Evolutionary conservation across 1,140 invertebrate species (phyloP), one percentile per base, ranked within the genome.

Genomic region (Grapholita molesta): DNA sequence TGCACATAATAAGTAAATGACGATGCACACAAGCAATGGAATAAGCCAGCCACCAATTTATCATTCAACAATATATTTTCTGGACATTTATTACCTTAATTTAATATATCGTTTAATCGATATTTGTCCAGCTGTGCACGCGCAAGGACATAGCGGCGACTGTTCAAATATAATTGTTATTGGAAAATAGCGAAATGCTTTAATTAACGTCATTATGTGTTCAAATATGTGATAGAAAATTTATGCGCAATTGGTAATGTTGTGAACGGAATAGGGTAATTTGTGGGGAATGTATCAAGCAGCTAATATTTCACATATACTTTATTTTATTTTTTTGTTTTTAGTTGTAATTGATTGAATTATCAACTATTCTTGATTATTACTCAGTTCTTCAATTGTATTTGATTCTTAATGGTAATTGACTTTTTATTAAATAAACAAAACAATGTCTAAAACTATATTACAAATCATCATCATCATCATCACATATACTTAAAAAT

Each of bases 171-270:
- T 15, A 30, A 28, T 32, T 61, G 55, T 61, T 61, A 28, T 61
- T 61, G 55, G 25, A 61, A 61, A 28, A 61, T 61, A 18, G 55
- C 55, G 25, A 61, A 61, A 30, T 61, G 55, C 55, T 61, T 61
- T 61, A 61, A 61, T 61, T 61, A 61, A 61, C 55, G 55, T 61
- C 55, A 61, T 61, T 61, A 61, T 61, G 15, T 61, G 53, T 61
- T 61, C 32, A n/a, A n/a, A n/a, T 12, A 18, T 30, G 21, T 23
- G 55, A 61, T 61, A 32, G 55, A 30, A 55, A 30, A 61, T 30
- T 61, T 7, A 3, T 61, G 25, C 55, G 25, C 24, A 55, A 9
- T 25, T 55, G 12, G 1, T 4, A n/a, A 0, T 2, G 5, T 38
- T 38, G 32, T 33, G 32, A 33, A 9, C 9, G n/a, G n/a, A n/a